These are phyloP conservation scores for Rhopalosiphum nymphaeae DNA, from an alignment of 2,888 invertebrate genomes.

Conservation along the genomic window DNA sequence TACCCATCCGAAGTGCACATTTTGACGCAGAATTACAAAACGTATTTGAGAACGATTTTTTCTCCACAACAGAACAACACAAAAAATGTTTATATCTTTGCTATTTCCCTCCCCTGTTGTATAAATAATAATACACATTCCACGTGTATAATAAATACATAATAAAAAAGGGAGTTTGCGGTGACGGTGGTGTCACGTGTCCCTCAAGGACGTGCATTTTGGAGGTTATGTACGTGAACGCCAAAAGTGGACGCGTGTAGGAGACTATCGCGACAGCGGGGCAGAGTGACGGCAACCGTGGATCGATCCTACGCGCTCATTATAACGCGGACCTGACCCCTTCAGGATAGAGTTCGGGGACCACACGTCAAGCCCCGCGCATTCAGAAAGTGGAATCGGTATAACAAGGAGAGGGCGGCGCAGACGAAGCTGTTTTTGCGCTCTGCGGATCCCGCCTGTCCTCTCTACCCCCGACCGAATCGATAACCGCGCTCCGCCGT, in stretches of 20 bases:
- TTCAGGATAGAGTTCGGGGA: slow-evolving; percentile 35
- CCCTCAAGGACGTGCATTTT: slow-evolving; percentile 56
- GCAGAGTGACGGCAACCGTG: not conserved
- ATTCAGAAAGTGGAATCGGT: slow-evolving; percentile 49
- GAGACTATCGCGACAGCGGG: not conserved
- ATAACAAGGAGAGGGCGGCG: slow-evolving; percentile 4
- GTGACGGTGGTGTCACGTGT: slow-evolving; percentile 25
- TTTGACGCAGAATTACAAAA: slow-evolving; percentile 45
- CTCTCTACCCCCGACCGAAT: slow-evolving; percentile 16
- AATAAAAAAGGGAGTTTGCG: not conserved
- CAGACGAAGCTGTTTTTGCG: slow-evolving; percentile 63
- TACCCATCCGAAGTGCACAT: not conserved
- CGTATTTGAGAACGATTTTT: slow-evolving; percentile 4
- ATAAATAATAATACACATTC: not conserved
- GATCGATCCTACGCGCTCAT: slow-evolving; percentile 49
- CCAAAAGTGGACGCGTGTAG: slow-evolving; percentile 34
- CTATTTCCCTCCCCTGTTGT: not conserved
- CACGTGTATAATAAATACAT: not conserved
- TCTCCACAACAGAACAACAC: not conserved
- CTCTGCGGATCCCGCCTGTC: slow-evolving; percentile 43
- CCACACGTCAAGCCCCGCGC: slow-evolving; percentile 24
- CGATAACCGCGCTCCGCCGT: slow-evolving; percentile 52
- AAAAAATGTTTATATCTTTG: not conserved
- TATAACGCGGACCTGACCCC: slow-evolving; percentile 38
- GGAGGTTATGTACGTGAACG: slow-evolving; percentile 55